phyloP scores from a whole-genome alignment of 2,797 vertebrate genomes.

The Labeo calbasu region DNA sequence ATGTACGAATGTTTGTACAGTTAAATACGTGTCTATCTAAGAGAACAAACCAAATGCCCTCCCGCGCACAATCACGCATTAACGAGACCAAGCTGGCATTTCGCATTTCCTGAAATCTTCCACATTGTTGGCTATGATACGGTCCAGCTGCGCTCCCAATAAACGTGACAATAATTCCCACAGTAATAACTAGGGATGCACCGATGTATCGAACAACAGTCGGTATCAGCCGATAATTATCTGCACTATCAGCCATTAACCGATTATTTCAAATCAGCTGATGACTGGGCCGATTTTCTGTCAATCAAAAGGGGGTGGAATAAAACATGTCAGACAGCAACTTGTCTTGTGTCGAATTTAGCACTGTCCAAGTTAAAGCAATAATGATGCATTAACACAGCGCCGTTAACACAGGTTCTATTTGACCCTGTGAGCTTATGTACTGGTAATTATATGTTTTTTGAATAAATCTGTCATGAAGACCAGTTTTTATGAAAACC shows the following conservation, averaged over 20 bases:
- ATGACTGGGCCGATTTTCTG: background rate
- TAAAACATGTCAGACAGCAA: background rate
- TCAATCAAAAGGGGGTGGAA: background rate
- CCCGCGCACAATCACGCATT: slow-evolving; percentile 26
- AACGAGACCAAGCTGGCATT: slow-evolving; percentile 25
- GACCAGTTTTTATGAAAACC: background rate
- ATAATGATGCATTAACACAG: background rate
- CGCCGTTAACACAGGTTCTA: background rate
- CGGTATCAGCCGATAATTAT: background rate
- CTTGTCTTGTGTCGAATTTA: background rate
- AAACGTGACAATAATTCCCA: slow-evolving; percentile 32
- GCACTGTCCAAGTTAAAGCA: background rate
- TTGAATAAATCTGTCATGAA: background rate
- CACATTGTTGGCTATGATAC: slow-evolving; percentile 42
- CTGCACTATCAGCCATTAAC: background rate
- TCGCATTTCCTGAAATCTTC: slow-evolving; percentile 12
- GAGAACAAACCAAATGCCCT: slow-evolving; percentile 48
- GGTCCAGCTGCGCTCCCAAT: slow-evolving; percentile 42
- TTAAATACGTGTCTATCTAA: slow-evolving; percentile 23
- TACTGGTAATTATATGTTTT: background rate
- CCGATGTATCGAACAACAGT: background rate
- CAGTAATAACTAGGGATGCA: slow-evolving; percentile 23
- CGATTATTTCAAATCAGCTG: background rate
- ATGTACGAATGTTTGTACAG: slow-evolving; percentile 67
- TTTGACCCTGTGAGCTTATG: background rate